Conservation (phyloP, 1,140 invertebrate species). For the Chironomus striatipennis region DNA sequence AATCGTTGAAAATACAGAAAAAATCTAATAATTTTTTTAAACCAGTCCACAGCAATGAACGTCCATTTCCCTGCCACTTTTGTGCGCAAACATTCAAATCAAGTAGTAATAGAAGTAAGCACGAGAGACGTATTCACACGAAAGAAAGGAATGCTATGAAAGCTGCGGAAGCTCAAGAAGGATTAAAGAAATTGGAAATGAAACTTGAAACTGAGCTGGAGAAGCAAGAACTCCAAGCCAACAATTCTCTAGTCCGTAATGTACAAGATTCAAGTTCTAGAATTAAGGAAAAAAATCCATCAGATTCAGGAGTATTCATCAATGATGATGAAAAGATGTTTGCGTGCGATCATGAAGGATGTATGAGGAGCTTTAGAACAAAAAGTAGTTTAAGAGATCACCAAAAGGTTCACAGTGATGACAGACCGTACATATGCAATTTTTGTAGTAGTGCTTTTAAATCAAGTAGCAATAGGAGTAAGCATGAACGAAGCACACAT, state of each 20-base stretch:
- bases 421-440: background rate
- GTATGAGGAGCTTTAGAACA: background rate
- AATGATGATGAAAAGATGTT: background rate
- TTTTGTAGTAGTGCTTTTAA: background rate
- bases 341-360: background rate
- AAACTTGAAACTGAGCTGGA: background rate
- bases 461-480: background rate
- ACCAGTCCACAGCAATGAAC: background rate
- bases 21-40: background rate
- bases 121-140: background rate
- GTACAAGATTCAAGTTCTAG: background rate
- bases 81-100: background rate
- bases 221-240: background rate
- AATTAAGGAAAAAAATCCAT: background rate
- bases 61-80: background rate
- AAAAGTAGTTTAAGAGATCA: slow-evolving; percentile 16
- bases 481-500: background rate
- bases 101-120: background rate
- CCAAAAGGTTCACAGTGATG: slow-evolving; percentile 4
- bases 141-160: background rate
- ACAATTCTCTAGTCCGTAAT: background rate
- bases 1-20: too few species aligned
- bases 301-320: background rate
- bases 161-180: background rate
- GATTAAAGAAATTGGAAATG: background rate